These are phyloP conservation scores for Chaetodon trifascialis DNA, from an alignment of 2,113 vertebrate species.

Conservation along the genomic window DNA sequence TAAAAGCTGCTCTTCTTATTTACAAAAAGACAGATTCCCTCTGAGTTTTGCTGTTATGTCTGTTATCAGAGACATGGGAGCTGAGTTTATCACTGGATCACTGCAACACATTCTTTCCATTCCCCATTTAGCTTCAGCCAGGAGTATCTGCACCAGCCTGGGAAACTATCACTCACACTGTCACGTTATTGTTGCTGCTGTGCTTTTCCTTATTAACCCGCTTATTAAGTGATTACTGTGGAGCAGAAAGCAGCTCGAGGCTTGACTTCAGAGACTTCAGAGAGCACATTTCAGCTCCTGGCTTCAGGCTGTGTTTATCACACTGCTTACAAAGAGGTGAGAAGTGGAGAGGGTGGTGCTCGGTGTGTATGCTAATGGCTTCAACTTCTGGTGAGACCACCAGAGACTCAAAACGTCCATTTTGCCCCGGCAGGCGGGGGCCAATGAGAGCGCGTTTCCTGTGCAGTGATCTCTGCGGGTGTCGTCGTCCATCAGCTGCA, in stretches of 20 bases:
- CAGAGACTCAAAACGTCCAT: too few relatives aligned
- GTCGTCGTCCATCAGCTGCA: background rate
- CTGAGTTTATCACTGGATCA: constrained; percentile 31
- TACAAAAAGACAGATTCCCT: background rate
- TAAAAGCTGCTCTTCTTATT: background rate
- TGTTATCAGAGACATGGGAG: constrained; percentile 26
- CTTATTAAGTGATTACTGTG: background rate
- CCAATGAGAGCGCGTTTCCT: background rate
- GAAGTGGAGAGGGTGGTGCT: constrained; percentile 6
- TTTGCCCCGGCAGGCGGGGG: background rate
- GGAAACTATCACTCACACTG: constrained; percentile 5
- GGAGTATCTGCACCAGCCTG: background rate
- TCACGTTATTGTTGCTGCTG: background rate
- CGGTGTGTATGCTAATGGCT: background rate
- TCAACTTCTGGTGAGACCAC: background rate
- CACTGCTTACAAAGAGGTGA: constrained; percentile 41
- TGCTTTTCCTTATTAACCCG: background rate
- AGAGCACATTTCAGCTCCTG: background rate
- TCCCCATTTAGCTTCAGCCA: constrained; percentile 35
- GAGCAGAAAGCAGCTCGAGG: background rate
- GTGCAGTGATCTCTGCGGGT: fast-evolving
- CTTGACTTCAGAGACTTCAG: background rate
- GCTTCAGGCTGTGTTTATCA: constrained; percentile 25
- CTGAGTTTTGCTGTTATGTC: background rate
- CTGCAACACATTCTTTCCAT: constrained; percentile 63